phyloP scores from a whole-genome alignment of 2,797 vertebrate species.

The Pipistrellus pipistrellus region DNA sequence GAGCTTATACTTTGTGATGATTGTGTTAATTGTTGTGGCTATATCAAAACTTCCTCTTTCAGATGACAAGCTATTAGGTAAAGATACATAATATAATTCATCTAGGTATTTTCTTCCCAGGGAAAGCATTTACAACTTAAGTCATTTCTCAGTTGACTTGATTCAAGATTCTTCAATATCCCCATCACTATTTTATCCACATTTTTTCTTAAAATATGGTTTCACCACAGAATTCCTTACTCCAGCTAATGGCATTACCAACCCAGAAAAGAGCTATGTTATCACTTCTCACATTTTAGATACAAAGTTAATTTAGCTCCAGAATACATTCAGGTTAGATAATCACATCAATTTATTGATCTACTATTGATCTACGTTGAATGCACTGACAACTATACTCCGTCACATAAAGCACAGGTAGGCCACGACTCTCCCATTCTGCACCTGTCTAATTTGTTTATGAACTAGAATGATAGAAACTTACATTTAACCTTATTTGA shows the following conservation, averaged over 20 bases:
- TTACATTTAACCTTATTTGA: not conserved
- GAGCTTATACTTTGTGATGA: constrained; percentile 23
- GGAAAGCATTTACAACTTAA: not conserved
- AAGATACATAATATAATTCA: not conserved
- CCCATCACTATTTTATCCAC: not conserved
- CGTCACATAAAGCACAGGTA: not conserved
- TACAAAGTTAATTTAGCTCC: not conserved
- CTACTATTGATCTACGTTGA: not conserved
- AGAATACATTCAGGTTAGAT: constrained; percentile 37
- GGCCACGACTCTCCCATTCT: not conserved
- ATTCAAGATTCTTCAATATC: not conserved
- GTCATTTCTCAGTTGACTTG: constrained; percentile 6
- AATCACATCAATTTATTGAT: not conserved
- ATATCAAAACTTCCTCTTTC: not conserved
- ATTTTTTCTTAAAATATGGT: not conserved
- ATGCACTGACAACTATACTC: not conserved
- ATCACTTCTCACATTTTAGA: not conserved
- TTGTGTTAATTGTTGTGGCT: not conserved
- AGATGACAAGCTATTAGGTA: not conserved
- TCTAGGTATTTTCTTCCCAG: not conserved
- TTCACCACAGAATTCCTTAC: not conserved
- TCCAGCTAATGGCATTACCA: not conserved
- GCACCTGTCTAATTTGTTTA: constrained; percentile 1
- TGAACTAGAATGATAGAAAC: not conserved
- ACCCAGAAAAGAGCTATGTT: not conserved